Base-by-base conservation (phyloP, 1,140 invertebrate species). In the Harlomillsia oculata region DNA sequence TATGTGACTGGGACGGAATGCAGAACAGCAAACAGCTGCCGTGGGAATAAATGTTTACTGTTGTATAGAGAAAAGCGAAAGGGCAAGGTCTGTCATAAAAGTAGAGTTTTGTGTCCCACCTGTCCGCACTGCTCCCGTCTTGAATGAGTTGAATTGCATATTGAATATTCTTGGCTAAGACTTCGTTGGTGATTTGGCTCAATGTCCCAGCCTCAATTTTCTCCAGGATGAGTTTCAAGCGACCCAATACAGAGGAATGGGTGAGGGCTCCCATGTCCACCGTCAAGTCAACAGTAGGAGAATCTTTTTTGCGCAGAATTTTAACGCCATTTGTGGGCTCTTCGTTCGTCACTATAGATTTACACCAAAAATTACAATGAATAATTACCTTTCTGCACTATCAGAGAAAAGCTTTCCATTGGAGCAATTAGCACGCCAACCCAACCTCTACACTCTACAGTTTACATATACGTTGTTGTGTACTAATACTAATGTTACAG, bases 261-360 rank as follows among this genome's bases (percentile, higher is more conserved):
- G 45, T 44, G 2, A 62, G 21, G 37, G 44, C 39, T 23, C 21
- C 32, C 37, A 65, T 48, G 40, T 65, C 64, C 21, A 57, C 28
- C 32, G 32, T 44, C 28, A 65, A 48, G 45, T 65, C 64, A 40
- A 63, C 43, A 29, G 51, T 45, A 5, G 64, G 56, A 13, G 56
- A 39, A 40, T 60, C 54, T 44, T 62, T 62, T 29, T 60, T 59
- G 3, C 64, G 46, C 25, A 65, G 49, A 18, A 65, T 65, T 53
- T 65, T 65, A 18, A 65, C 52, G 29, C 64, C 64, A 40, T 65
- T 65, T 16, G 64, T 62, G 25, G 53, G 60, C 46, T 65, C 64
- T 25, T 65, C 64, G 54, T 62, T 62, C 2, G 64, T 40, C 16
- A 62, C 60, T 62, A 41, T 14, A 64, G 36, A 40, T n/a, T n/a